These are phyloP conservation scores for Oncorhynchus gorbuscha DNA, from an alignment of 2,113 vertebrate genomes.

Conservation along the genomic window DNA sequence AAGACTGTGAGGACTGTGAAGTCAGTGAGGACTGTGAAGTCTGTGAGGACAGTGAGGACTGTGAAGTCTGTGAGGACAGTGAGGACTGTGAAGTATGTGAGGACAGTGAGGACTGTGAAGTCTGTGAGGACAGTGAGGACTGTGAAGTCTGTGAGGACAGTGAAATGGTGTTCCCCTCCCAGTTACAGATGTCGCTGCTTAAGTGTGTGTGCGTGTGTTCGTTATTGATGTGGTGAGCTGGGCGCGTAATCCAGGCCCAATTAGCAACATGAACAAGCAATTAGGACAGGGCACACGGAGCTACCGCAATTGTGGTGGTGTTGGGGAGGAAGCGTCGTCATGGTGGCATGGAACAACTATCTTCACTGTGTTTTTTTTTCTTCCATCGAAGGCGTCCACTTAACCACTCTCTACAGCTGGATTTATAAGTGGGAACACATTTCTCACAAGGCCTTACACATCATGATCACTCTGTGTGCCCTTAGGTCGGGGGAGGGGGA, in stretches of 20 bases:
- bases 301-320: background rate
- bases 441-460: background rate
- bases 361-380: background rate
- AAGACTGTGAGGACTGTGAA: too few species aligned
- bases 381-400: too few species aligned
- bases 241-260: slow-evolving; percentile 14
- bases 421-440: background rate
- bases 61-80: too few species aligned
- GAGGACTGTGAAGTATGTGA: too few species aligned
- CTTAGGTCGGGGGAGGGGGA: too few species aligned
- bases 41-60: too few species aligned
- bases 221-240: slow-evolving; percentile 1
- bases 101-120: too few species aligned
- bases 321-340: background rate
- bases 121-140: too few species aligned
- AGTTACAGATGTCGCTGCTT: slow-evolving; percentile 49
- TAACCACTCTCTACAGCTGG: background rate
- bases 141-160: too few species aligned
- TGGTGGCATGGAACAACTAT: background rate
- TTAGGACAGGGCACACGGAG: slow-evolving; percentile 41
- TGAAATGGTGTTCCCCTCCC: slow-evolving; percentile 8
- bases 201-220: slow-evolving; percentile 9
- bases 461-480: too few species aligned
- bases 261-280: slow-evolving; percentile 27
- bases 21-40: too few species aligned